Evolutionary conservation across 2,797 vertebrate genomes (phyloP).

Genomic region (Pseudochirops cupreus): DNA sequence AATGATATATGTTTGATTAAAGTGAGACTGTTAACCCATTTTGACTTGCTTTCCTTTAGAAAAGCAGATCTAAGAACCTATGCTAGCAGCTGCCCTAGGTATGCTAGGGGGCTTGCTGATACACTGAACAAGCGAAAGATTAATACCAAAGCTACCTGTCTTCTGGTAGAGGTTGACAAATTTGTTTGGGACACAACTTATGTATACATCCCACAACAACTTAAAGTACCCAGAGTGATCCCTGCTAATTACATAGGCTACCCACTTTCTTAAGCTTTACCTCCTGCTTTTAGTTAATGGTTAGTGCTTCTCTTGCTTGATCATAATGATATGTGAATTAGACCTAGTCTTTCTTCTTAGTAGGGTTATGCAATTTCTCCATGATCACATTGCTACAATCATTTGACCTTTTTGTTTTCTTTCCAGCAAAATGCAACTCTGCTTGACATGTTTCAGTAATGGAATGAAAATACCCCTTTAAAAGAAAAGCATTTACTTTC

Average conservation of each 20-base stretch:
- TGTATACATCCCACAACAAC: background rate
- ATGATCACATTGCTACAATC: background rate
- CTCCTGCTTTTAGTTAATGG: background rate
- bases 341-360: background rate
- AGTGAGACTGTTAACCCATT: no score
- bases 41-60: no score
- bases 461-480: background rate
- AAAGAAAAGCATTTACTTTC: background rate
- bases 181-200: constrained; percentile 1
- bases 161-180: background rate
- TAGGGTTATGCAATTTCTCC: background rate
- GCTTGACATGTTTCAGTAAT: constrained; percentile 14
- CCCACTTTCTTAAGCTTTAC: constrained; percentile 7
- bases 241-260: background rate
- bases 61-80: no score
- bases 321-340: background rate
- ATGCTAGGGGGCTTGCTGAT: no score
- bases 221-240: background rate
- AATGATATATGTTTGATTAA: no score
- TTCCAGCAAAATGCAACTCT: constrained; percentile 23
- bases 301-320: background rate
- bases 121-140: background rate
- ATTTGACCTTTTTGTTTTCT: constrained; percentile 21
- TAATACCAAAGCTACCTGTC: background rate
- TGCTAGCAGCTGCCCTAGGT: no score